Base-by-base conservation (phyloP, 2,888 invertebrate genomes). In the Prenolepis imparis region DNA sequence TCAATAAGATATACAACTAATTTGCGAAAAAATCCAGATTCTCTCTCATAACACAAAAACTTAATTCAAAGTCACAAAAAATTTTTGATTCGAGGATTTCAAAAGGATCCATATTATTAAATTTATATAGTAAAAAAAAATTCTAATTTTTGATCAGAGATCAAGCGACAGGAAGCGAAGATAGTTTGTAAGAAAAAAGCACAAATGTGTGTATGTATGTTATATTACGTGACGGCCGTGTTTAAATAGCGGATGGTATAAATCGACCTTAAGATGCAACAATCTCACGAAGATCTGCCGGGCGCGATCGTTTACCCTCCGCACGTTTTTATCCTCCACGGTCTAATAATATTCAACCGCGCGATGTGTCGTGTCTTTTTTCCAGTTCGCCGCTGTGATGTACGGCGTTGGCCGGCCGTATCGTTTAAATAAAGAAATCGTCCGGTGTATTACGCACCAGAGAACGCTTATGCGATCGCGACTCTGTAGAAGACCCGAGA, bases 351-450 rank as follows among this genome's bases (percentile, higher is more conserved):
- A 78, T 78, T 78, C 78, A 78, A 44, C 57, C 36, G 32, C 78
- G 32, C 57, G 68, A 44, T 44, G 70, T 78, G 70, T 78, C 78
- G 59, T 78, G 44, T 15, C 32, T 44, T 57, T 72, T 72, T 72
- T 78, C 78, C 78, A 59, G 70, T 24, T 72, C 32, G 24, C 70
- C 78, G 78, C 78, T 44, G 72, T 78, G 78, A 78, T 78, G 78
- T 78, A 78, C 70, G 57, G 55, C 55, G 68, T 28, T 68, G 55
- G 70, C 78, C 78, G 57, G 57, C 70, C 70, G 78, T 70, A 78
- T 70, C 78, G 44, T 44, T 80, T 70, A 59, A 80, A 80, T 80
- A 80, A 80, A 80, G 78, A 80, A 80, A 80, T 72, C 78, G 78
- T 24, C 78, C 59, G 78, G 21, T 12, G 41, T 72, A 80, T 80